phyloP scores from a whole-genome alignment of 2,113 vertebrate species.

The human (Homo sapiens) region GRCh38 chr2:6203001-6203500 shows the following conservation, averaged over 20 bases:
- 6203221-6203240: not conserved
- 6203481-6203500: fast-evolving
- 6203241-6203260: no score
- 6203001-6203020: not conserved
- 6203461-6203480: not conserved
- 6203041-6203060: not conserved
- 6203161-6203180: not conserved
- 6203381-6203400: fast-evolving
- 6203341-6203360: fast-evolving
- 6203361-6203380: fast-evolving
- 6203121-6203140: not conserved
- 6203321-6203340: fast-evolving
- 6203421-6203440: not conserved
- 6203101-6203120: not conserved
- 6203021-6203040: not conserved
- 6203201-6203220: not conserved
- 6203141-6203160: not conserved
- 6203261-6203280: not conserved
- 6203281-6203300: fast-evolving
- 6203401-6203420: fast-evolving
- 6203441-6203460: fast-evolving
- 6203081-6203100: not conserved
- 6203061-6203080: not conserved
- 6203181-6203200: not conserved
- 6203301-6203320: fast-evolving